Percentiles rank a stretch among this genome's conserved stretches.
Conservation (phyloP, 1,140 invertebrate genomes). For the Eciton burchellii region DNA sequence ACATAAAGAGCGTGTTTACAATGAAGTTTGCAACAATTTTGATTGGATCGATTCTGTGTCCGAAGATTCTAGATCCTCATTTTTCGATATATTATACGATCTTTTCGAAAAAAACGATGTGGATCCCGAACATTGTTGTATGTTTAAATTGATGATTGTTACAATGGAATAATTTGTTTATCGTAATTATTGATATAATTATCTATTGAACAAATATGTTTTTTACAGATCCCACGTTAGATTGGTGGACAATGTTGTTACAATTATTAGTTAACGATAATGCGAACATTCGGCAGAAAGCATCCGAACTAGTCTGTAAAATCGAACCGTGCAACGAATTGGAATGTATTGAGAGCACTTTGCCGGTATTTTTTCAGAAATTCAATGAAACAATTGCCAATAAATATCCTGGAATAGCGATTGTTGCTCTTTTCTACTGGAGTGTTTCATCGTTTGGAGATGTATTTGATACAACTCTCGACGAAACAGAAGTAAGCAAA, state of each 20-base stretch:
- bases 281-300: conserved; percentile 70
- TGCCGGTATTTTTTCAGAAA: conserved; percentile 72
- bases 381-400: conserved; percentile 64
- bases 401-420: conserved; percentile 50
- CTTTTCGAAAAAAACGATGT: conserved; percentile 54
- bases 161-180: neutral
- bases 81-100: conserved; percentile 73
- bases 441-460: conserved; percentile 71
- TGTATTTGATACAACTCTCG: conserved; percentile 78
- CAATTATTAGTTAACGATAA: conserved; percentile 79
- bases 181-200: neutral
- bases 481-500: conserved; percentile 78
- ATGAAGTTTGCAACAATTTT: conserved; percentile 70
- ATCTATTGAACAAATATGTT: neutral
- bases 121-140: conserved; percentile 60
- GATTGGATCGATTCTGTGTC: conserved; percentile 72
- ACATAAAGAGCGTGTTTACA: conserved; percentile 66
- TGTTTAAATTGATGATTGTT: conserved; percentile 20
- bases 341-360: conserved; percentile 59
- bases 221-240: conserved; percentile 62
- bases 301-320: conserved; percentile 62
- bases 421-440: conserved; percentile 77
- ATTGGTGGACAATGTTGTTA: conserved; percentile 81
- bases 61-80: conserved; percentile 71
- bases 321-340: conserved; percentile 57